These are phyloP conservation scores for Mystacides longicornis DNA, from an alignment of 2,888 invertebrate species.

Conservation along the genomic window DNA sequence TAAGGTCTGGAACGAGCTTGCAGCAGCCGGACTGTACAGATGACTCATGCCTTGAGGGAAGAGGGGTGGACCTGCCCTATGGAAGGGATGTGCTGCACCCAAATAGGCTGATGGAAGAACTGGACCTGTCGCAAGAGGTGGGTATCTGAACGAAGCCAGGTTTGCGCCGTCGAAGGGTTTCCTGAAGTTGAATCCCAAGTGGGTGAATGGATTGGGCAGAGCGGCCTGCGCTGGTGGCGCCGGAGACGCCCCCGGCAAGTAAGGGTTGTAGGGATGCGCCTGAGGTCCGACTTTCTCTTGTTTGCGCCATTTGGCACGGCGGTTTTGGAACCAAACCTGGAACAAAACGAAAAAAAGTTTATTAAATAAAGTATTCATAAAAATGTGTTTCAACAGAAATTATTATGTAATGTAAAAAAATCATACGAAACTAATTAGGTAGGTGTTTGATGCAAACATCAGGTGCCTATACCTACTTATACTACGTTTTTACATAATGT, in stretches of 20 bases:
- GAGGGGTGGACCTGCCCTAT: constrained; percentile 56
- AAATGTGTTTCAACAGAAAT: too few relatives aligned
- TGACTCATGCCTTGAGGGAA: constrained; percentile 55
- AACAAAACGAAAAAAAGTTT: constrained; percentile 34
- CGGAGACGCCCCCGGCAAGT: constrained; percentile 58
- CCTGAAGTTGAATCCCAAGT: constrained; percentile 66
- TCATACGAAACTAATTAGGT: too few relatives aligned
- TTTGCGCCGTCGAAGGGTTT: constrained; percentile 64
- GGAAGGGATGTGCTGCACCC: constrained; percentile 40
- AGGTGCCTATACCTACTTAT: too few relatives aligned
- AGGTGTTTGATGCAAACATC: not conserved
- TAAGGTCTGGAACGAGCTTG: constrained; percentile 75
- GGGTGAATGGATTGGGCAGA: constrained; percentile 74
- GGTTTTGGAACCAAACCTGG: constrained; percentile 92
- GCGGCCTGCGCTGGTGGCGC: constrained; percentile 55
- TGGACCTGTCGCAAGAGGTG: constrained; percentile 46
- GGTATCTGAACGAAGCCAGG: constrained; percentile 66
- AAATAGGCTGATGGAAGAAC: constrained; percentile 54
- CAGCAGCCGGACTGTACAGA: constrained; percentile 45
- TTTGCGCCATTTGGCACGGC: constrained; percentile 88
- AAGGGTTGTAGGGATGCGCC: constrained; percentile 84
- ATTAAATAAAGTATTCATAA: too few relatives aligned
- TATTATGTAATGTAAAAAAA: too few relatives aligned
- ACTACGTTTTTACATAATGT: too few relatives aligned
- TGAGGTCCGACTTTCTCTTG: constrained; percentile 90